Evolutionary conservation across 2,797 vertebrate genomes (phyloP).

Genomic region (Aphelocoma californica): DNA sequence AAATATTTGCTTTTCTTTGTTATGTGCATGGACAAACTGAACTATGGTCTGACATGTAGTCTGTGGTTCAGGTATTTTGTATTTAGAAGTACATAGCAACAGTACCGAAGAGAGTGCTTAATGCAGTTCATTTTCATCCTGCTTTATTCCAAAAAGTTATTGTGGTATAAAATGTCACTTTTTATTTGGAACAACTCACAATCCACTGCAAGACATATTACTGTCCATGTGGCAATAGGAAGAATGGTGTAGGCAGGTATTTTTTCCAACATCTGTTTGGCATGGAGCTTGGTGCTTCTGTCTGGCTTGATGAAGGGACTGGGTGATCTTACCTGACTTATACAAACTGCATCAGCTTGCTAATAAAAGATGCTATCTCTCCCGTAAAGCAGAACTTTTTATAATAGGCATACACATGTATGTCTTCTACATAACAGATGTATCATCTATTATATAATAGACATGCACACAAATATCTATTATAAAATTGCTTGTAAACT

Average conservation of each 20-base stretch:
- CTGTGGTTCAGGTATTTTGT: neutral
- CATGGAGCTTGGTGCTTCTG: neutral
- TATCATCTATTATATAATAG: neutral
- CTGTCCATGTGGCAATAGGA: neutral
- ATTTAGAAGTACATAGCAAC: neutral
- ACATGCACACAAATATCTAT: neutral
- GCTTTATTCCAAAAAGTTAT: neutral
- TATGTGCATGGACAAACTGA: neutral
- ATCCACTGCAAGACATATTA: neutral
- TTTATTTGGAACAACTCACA: neutral
- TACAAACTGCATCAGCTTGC: neutral
- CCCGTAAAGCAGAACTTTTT: neutral
- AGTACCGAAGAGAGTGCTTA: neutral
- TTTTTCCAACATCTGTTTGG: neutral
- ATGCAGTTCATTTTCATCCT: neutral
- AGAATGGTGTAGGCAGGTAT: neutral
- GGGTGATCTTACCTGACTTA: neutral
- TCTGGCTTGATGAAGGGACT: neutral
- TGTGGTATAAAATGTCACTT: neutral
- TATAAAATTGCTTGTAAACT: neutral
- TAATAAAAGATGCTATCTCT: neutral
- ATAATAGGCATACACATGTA: neutral
- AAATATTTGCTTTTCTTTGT: neutral
- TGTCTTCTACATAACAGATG: neutral
- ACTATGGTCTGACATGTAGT: neutral